Evolutionary conservation across 2,113 vertebrate species (phyloP).

Genomic region (Argyrosomus japonicus): DNA sequence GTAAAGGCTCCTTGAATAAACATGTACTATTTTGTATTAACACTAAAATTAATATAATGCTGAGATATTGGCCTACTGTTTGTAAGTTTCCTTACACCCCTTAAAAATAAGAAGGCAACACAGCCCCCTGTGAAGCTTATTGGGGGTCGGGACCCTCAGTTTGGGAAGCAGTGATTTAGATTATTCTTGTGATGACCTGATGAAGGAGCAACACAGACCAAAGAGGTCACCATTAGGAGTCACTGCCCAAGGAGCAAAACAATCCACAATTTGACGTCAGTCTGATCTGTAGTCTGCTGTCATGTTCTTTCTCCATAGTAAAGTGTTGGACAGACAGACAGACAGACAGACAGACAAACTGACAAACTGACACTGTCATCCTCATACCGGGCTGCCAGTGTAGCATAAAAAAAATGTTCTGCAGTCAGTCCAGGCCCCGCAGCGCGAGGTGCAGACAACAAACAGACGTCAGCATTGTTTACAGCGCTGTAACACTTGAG

Average conservation of each 20-base stretch:
- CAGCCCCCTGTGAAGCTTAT: too few relatives aligned
- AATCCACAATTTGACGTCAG: background rate
- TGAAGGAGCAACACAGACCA: background rate
- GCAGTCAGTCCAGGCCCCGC: conserved; percentile 35
- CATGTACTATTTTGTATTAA: too few relatives aligned
- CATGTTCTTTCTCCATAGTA: background rate
- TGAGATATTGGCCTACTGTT: too few relatives aligned
- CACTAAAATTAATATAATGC: too few relatives aligned
- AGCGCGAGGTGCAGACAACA: conserved; percentile 30
- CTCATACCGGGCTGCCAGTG: conserved; percentile 16
- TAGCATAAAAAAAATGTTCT: conserved; percentile 19
- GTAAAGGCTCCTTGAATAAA: too few relatives aligned
- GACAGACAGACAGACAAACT: too few relatives aligned
- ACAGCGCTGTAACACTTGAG: conserved; percentile 46
- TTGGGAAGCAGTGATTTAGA: background rate
- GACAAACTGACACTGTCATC: conserved; percentile 27
- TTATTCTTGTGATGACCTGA: background rate
- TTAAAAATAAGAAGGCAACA: too few relatives aligned
- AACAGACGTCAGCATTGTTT: conserved; percentile 55
- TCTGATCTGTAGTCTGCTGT: background rate
- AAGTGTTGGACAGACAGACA: conserved; percentile 11
- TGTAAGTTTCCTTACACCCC: too few relatives aligned
- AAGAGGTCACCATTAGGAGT: background rate
- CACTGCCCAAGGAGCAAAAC: background rate
- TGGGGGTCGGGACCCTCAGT: too few relatives aligned